phyloP scores from a whole-genome alignment of 2,797 vertebrate genomes.

The Serranus cabrilla region DNA sequence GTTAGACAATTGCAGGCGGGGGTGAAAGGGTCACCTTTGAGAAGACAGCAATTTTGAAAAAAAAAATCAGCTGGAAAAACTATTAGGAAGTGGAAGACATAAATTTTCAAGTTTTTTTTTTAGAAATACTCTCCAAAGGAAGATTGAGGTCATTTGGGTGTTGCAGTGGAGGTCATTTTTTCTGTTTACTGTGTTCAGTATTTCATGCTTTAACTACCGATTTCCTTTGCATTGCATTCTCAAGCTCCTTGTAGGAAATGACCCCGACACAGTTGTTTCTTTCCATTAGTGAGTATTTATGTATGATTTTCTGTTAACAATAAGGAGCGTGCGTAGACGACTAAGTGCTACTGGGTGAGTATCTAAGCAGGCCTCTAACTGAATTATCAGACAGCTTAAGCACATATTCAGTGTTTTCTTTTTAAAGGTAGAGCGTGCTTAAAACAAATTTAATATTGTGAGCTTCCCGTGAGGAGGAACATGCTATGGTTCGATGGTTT shows the following conservation, averaged over 20 bases:
- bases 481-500: constrained; percentile 57
- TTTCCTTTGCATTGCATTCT: constrained; percentile 88
- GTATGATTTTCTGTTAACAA: constrained; percentile 79
- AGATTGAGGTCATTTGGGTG: constrained; percentile 90
- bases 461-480: constrained; percentile 53
- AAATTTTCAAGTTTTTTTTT: constrained; percentile 81
- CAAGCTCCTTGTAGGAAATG: constrained; percentile 87
- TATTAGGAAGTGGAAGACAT: constrained; percentile 91
- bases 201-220: constrained; percentile 89
- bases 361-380: constrained; percentile 39
- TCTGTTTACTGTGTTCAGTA: constrained; percentile 87
- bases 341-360: constrained; percentile 38
- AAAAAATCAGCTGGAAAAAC: constrained; percentile 88
- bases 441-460: constrained; percentile 59
- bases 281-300: constrained; percentile 85
- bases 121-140: constrained; percentile 85
- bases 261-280: constrained; percentile 82
- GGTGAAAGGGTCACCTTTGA: constrained; percentile 84
- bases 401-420: constrained; percentile 46
- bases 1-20: constrained; percentile 83
- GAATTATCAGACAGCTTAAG: constrained; percentile 56
- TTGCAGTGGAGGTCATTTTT: constrained; percentile 85
- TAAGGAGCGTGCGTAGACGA: constrained; percentile 36
- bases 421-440: constrained; percentile 43
- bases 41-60: constrained; percentile 79